Evolutionary conservation across 2,797 vertebrate genomes (phyloP), one percentile per base, ranked within the genome.

Genomic region (Spea hammondii): DNA sequence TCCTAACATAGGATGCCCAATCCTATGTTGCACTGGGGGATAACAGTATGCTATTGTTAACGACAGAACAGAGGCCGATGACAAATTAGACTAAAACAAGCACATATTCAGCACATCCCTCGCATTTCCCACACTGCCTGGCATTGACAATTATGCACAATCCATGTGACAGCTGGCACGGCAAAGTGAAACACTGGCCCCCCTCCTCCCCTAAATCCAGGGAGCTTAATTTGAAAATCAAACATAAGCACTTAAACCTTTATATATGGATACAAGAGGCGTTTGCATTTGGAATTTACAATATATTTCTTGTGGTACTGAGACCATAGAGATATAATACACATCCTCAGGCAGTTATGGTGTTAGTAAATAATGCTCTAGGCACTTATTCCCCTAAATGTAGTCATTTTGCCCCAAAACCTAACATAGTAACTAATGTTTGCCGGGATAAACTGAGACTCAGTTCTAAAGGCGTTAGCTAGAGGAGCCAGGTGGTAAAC

Each of bases 51-150:
- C 17, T 44, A 8, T 66, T 76, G 66, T 65, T 70, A 2, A 60
- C 17, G 13, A 59, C 5, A 5, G 70, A 48, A 32, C 13, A 57
- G 47, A 13, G 7, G 8, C 17, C 66, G 14, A 71, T 6, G 53
- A 67, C 60, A 50, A n/a, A 65, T 51, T 53, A 54, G 9, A 66
- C 6, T 14, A 8, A 13, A 67, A 80, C 51, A 71, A 54, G 69
- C 45, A 59, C 60, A 66, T 66, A 65, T 73, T 60, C n/a, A 65
- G 48, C 13, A 11, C 17, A 45, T 75, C 53, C 48, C 8, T 48
- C 45, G 54, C 45, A 73, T 51, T 53, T 68, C 55, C 54, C 66
- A 60, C 17, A 57, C 53, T 65, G 66, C 60, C 60, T 80, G 78
- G 68, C 11, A 71, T 49, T 14, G 50, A 14, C 67, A 80, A 48